Evolutionary conservation across 2,113 vertebrate species (phyloP).

Genomic region (Acanthisitta chloris): DNA sequence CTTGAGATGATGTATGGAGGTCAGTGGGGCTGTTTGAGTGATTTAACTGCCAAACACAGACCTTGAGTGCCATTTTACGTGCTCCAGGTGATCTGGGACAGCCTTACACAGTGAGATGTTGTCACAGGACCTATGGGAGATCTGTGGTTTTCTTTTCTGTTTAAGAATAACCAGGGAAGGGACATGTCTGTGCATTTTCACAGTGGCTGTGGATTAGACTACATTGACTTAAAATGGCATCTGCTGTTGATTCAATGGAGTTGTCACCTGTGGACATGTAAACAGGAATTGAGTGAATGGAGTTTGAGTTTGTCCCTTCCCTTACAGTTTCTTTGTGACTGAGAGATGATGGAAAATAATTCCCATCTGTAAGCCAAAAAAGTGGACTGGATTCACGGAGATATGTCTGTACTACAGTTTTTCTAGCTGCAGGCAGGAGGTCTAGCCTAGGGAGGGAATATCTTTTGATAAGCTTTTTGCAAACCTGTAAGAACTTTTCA

Average conservation of each 20-base stretch:
- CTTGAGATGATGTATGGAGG: not conserved
- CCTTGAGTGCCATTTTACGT: not conserved
- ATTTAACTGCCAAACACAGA: not conserved
- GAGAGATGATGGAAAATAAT: not conserved
- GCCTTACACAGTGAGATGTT: not conserved
- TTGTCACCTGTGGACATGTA: not conserved
- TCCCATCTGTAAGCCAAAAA: not conserved
- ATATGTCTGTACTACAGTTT: not conserved
- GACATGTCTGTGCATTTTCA: accelerated
- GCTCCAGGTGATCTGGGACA: not conserved
- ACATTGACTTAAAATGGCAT: not conserved
- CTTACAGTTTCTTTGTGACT: not conserved
- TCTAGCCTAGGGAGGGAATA: not conserved
- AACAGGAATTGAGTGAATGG: not conserved
- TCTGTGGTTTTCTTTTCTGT: not conserved
- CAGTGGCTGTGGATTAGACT: not conserved
- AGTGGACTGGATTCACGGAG: not conserved
- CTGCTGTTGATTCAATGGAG: not conserved
- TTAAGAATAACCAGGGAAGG: not conserved
- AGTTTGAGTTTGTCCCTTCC: not conserved
- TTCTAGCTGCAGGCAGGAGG: not conserved
- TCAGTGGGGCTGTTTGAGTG: not conserved
- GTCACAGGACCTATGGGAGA: not conserved
- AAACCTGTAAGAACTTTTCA: not conserved
- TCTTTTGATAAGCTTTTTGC: not conserved